Evolutionary conservation across 2,113 vertebrate species (phyloP).

Genomic region (Tricholaema leucomelas): DNA sequence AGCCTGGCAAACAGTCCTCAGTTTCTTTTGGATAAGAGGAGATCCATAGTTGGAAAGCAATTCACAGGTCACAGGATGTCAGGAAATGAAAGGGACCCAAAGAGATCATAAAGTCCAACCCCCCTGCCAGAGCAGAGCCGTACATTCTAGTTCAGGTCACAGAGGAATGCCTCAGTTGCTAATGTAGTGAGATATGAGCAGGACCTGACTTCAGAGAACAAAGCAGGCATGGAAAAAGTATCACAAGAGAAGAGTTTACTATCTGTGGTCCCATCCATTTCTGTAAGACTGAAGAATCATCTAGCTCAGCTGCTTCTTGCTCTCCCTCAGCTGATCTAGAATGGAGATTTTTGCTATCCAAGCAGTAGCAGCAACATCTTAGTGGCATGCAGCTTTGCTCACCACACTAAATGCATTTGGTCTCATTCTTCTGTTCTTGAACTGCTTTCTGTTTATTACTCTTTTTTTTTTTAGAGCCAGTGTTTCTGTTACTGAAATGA

Average conservation of each 20-base stretch:
- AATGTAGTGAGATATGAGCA: neutral
- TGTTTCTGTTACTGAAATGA: neutral
- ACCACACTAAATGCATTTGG: neutral
- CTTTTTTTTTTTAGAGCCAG: neutral
- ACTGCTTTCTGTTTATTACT: neutral
- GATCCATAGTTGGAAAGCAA: neutral
- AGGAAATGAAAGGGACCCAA: too few relatives aligned
- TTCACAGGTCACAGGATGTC: neutral
- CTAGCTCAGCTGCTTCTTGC: neutral
- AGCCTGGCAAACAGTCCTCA: neutral
- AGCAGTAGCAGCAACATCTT: neutral
- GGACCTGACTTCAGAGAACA: neutral
- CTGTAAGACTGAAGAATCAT: neutral
- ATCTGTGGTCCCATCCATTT: neutral
- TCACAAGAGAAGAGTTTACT: neutral
- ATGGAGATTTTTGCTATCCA: neutral
- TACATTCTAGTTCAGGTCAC: too few relatives aligned
- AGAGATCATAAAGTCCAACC: too few relatives aligned
- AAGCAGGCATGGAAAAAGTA: neutral
- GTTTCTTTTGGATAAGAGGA: neutral
- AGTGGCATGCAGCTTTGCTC: neutral
- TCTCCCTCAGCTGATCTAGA: neutral
- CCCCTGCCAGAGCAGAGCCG: too few relatives aligned
- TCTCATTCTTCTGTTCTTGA: neutral
- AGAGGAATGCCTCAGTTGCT: neutral